Evolutionary conservation across 2,797 vertebrate species (phyloP), one percentile per base, ranked within the genome.

Genomic region (Acanthornis magna): DNA sequence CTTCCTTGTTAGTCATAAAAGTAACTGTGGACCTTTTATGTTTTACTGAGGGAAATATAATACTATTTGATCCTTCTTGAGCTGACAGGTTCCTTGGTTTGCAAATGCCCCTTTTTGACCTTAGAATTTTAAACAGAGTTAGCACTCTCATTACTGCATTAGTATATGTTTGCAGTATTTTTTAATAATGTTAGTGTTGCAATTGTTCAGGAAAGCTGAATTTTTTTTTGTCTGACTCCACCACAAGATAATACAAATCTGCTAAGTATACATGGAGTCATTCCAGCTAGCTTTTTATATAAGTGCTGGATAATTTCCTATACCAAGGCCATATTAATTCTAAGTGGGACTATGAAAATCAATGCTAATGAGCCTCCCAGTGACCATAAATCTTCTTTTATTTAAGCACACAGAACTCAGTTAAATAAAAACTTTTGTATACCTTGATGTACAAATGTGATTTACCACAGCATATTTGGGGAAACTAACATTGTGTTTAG

Each of bases 401-500:
- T 93, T 84, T 96, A 97, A 96, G 95, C 90, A 97, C 96, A 95
- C 4, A 29, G 36, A 96, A 88, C 55, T 80, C 76, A 72, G 53
- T 92, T 96, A 96, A 97, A 95, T 70, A 92, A 81, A 81, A 96
- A 93, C 73, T 93, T 95, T 72, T 67, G 10, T 82, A 72, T 77
- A 23, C 27, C 84, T 67, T 87, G 54, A 50, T 81, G 40, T 75
- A 63, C 47, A 85, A 87, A 85, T 76, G 85, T 95, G 72, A 95
- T 85, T 91, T 95, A 65, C n/a, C 68, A 54, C 21, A 68, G 32
- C 53, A 40, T 55, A 84, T 95, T 95, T 86, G 48, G 30, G 29
- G 70, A 14, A 92, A 26, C 13, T 66, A 81, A 89, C 50, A 51
- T 36, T 81, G 29, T 55, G 8, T 27, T 88, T 72, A 54, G 47